Evolutionary conservation across 2,888 invertebrate genomes (phyloP), one percentile per base, ranked within the genome.

Genomic region (Caenorhabditis sinica): DNA sequence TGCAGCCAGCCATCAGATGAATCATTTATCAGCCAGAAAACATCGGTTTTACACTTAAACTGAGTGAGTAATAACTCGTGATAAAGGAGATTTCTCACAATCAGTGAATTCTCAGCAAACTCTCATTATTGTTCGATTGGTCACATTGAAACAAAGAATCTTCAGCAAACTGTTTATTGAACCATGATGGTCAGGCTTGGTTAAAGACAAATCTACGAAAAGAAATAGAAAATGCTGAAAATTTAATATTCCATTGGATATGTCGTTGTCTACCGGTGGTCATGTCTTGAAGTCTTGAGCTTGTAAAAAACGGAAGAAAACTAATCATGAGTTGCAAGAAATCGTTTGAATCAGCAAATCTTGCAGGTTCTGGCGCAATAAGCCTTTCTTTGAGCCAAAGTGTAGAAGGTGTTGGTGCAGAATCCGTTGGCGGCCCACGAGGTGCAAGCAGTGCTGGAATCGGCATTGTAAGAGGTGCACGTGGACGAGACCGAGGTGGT

Each of bases 361-460:
- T 43, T 80, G 72, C 80, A 80, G 8, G 80, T 72, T 17, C 71
- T 72, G n/a, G 72, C 80, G 51, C 80, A 80, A 33, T 80, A 80
- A 33, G 72, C 43, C 51, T 56, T 80, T 53, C 80, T 53, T 23
- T 80, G 80, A n/a, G 63, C 72, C 9, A 49, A 9, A 53, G 79
- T 79, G 72, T 79, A 77, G 69, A 77, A 77, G 25, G 68, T 69
- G 61, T 77, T 77, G 69, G 77, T 69, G 23, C 77, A 77, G 65
- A 77, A 77, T 23, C 77, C 77, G 28, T 80, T 80, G 49, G 58
- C 13, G 17, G 80, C 65, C 80, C 80, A 80, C 13, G 71, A 13
- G 8, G 45, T 20, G 28, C 80, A 80, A 11, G 56, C 49, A 17
- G 65, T 56, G 45, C 72, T 72, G 13, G 72, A 66, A 40, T 80